Percentiles rank a stretch among this genome's conserved stretches.
These are phyloP conservation scores for Gopherus evgoodei DNA, from an alignment of 2,113 vertebrate species.

Conservation along the genomic window DNA sequence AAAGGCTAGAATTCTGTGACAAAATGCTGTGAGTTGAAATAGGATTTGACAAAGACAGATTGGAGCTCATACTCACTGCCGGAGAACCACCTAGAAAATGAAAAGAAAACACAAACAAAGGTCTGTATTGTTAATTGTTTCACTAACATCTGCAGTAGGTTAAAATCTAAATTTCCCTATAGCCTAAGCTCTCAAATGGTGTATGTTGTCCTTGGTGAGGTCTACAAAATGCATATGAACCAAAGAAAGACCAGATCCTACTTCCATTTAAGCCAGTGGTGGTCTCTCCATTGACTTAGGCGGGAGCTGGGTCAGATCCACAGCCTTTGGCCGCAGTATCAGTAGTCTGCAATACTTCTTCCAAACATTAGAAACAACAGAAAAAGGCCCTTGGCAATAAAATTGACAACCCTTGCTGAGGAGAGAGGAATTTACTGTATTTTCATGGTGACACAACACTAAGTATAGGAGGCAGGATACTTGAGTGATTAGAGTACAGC, in stretches of 20 bases:
- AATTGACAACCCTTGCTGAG: not conserved
- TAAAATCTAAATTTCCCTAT: not conserved
- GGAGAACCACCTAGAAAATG: slow-evolving; percentile 75
- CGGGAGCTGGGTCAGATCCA: not conserved
- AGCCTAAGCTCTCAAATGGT: slow-evolving; percentile 2
- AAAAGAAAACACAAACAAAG: not conserved
- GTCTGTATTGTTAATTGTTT: not conserved
- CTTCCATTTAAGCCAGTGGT: not conserved
- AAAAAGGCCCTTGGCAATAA: not conserved
- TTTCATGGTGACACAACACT: not conserved
- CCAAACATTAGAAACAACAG: not conserved
- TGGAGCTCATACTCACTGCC: slow-evolving; percentile 82
- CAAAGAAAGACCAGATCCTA: not conserved
- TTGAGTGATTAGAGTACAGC: not conserved
- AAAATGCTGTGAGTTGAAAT: slow-evolving; percentile 85
- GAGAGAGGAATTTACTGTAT: not conserved
- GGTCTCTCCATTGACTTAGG: not conserved
- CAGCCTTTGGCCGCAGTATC: not conserved
- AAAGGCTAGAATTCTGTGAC: slow-evolving; percentile 83
- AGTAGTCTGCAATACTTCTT: not conserved
- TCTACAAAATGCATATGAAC: not conserved
- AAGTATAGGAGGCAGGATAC: not conserved
- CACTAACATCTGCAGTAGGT: not conserved
- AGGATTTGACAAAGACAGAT: slow-evolving; percentile 81
- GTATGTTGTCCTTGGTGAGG: not conserved